Evolutionary conservation across 1,140 invertebrate species (phyloP), one percentile per base, ranked within the genome.

Genomic region (Epicauta chinensis): DNA sequence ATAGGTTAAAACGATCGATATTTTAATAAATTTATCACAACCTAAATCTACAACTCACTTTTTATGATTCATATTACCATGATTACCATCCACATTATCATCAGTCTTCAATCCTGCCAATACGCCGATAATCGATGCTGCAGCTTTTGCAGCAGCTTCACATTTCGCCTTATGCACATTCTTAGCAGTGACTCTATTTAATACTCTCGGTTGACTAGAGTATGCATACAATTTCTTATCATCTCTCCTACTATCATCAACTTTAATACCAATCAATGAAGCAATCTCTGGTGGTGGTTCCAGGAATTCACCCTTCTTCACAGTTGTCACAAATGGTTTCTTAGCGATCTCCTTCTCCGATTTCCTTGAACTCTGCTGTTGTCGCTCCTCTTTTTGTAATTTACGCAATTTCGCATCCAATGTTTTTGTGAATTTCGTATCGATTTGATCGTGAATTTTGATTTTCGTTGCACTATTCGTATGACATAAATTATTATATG

Each of bases 221-320:
- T 78, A 82, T 2, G 78, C 78, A 59, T 81, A 82, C 38, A 81
- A 68, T 6, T 78, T 67, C 37, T 65, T 70, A 34, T 68, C 69
- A n/a, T 74, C 70, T 3, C 10, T 2, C 11, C 3, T n/a, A 1
- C 3, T 11, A 4, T 34, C 12, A 34, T 34, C 32, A 34, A 67
- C 66, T 17, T 76, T 69, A 31, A 84, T 72, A 0, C 82, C 82
- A 2, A 84, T 71, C 1, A 84, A 72, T 12, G 73, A 68, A 0
- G 86, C 83, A 31, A 86, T 71, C 60, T 87, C 82, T 14, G 83
- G 81, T 0, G 86, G 84, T 1, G 87, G 86, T 62, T 84, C 81
- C 39, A 91, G 68, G 62, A 89, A 91, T 56, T 84, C 79, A 1
- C 87, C 87, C 15, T 77, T 81, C 51, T 82, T 86, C 4, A 91